Evolutionary conservation across 2,113 vertebrate species (phyloP), one percentile per base, ranked within the genome.

Genomic region (Eulemur rufifrons): DNA sequence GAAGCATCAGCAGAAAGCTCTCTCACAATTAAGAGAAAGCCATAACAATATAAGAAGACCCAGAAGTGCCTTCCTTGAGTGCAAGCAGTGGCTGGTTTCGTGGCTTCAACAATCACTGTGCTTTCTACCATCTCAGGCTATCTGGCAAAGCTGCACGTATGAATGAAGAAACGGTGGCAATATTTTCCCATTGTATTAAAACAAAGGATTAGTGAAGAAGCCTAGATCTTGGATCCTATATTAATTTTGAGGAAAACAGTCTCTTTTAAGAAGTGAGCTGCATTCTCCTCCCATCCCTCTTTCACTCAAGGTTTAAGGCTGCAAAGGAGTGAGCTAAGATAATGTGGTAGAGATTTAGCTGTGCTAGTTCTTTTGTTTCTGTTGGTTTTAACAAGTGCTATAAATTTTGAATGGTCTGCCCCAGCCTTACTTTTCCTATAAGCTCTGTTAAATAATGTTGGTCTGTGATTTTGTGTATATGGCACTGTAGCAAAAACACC

Each of bases 231-330:
- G 8, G 27, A 5, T 42, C 42, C 68, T 73, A 91, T 34, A 89
- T 90, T 83, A 96, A 95, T 74, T 89, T 45, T 61, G 50, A 92
- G 87, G 45, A 91, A 91, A 91, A 77, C 64, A 74, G 56, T 39
- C 39, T 68, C 69, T 50, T 23, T 34, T n/a, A 76, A 78, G 34
- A 91, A 88, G 56, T 63, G 21, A 74, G 6, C 61, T 86, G 14
- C 25, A 34, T 8, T 80, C n/a, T 85, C 47, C 15, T 93, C 25
- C 47, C 27, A 47, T 13, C 1, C 2, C 39, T 6, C n/a, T 52
- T 50, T 85, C 82, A 68, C 71, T 78, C 39, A n/a, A 71, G 56
- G 32, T 78, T 95, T 61, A 94, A 85, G 47, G 18, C 15, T 90
- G 17, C 29, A 80, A 84, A 68, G 83, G 74, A 86, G 56, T 50